Base-by-base conservation (phyloP, 2,797 vertebrate genomes). In the Danio kyathit region DNA sequence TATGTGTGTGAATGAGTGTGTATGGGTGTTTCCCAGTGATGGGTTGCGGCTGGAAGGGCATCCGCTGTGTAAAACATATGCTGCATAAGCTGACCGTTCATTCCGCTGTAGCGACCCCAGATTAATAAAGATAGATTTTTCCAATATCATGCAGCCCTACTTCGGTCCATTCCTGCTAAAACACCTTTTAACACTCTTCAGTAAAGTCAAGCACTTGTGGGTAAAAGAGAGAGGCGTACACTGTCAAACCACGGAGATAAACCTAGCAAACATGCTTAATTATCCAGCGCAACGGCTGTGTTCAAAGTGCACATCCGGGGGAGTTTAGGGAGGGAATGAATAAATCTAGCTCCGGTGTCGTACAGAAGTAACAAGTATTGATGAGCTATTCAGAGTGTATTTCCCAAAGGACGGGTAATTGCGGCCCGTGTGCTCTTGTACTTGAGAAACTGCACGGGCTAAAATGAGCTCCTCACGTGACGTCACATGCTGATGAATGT, bases 401-500 rank as follows among this genome's bases (percentile, higher is more conserved):
- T 83, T 86, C 87, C 86, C 86, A 59, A 80, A 81, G 87, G 82
- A 82, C 61, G 52, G 79, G 79, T 81, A 84, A 88, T 87, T 81
- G 82, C 17, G 29, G 60, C 59, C 65, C 64, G 74, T 73, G 64
- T 61, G 73, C 80, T 83, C 67, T 76, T 80, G 76, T 69, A 82
- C 82, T 84, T 76, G 52, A 56, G 83, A 82, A 75, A 76, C 69
- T 29, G 76, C 76, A 52, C 7, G 40, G 61, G 61, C 84, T 79
- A 78, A 85, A 79, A 71, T 49, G 80, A 81, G 82, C 61, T 82
- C 74, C 72, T 76, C 17, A 44, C 57, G 69, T 84, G 82, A 86
- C 86, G 84, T 88, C 77, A 83, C 72, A 40, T 59, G n/a, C 83
- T 90, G 88, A 88, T 88, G 82, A 87, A 88, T 88, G 88, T 81